A percentile compares a stretch with the other conserved stretches of the same genome.
phyloP scores from a whole-genome alignment of 2,113 vertebrate genomes.

The Ascaphus truei region DNA sequence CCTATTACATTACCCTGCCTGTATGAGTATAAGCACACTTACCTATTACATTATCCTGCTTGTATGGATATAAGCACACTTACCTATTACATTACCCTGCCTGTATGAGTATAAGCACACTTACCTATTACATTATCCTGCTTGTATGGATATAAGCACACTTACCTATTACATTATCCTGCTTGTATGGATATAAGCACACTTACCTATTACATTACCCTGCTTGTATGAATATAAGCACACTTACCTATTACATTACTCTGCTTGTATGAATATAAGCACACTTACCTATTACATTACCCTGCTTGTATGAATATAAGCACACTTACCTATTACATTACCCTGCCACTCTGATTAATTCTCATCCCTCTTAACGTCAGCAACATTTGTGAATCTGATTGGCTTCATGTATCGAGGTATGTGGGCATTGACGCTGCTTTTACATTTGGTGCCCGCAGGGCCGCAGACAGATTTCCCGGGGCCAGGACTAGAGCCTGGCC shows the following conservation, averaged over 20 bases:
- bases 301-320: neutral
- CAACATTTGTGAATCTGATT: no score
- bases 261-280: slow-evolving; percentile 1
- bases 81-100: neutral
- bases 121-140: neutral
- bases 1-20: neutral
- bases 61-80: slow-evolving; percentile 13
- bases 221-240: slow-evolving; percentile 1
- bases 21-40: slow-evolving; percentile 15
- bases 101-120: slow-evolving; percentile 10
- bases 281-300: neutral
- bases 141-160: slow-evolving; percentile 9
- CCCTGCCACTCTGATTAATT: neutral
- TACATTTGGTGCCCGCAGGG: no score
- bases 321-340: slow-evolving; percentile 26
- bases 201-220: neutral
- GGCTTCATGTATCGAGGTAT: no score
- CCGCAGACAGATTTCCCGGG: no score
- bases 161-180: neutral
- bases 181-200: slow-evolving; percentile 4
- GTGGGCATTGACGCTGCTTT: no score
- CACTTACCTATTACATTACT: neutral
- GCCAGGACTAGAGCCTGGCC: no score
- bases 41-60: neutral
- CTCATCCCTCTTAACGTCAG: slow-evolving; percentile 23